A percentile compares a stretch with the other conserved stretches of the same genome.
These are phyloP conservation scores for Brachionus asplanchnoidis DNA, from an alignment of 1,140 invertebrate genomes.

Conservation along the genomic window DNA sequence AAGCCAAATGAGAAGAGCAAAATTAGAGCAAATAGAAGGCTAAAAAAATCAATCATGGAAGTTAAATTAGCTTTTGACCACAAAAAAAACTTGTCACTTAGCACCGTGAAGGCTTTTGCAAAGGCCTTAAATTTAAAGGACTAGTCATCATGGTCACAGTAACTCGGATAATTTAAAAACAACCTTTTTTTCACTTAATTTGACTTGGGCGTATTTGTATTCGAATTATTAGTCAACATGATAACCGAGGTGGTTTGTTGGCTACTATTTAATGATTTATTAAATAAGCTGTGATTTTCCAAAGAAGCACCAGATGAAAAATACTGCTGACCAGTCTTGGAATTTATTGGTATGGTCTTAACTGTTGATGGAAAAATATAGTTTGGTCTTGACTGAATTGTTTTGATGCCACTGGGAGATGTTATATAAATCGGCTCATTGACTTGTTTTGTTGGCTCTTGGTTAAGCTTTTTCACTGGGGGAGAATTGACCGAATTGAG, in stretches of 20 bases:
- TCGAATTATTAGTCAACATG: neutral
- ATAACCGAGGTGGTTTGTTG: neutral
- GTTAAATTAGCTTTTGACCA: neutral
- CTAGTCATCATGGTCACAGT: neutral
- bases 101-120: neutral
- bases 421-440: neutral
- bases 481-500: neutral
- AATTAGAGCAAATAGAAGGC: neutral
- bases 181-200: neutral
- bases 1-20: neutral
- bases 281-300: neutral
- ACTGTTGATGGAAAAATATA: constrained; percentile 9
- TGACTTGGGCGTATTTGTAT: neutral
- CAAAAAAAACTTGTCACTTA: neutral
- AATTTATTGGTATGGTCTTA: constrained; percentile 2
- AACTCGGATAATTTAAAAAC: neutral
- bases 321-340: neutral
- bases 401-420: neutral
- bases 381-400: neutral
- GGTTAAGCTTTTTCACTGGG: neutral
- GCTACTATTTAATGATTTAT: constrained; percentile 14
- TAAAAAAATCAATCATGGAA: neutral
- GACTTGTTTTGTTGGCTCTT: neutral
- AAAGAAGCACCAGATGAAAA: neutral
- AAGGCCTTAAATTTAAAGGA: neutral